Conservation (phyloP, 53 echinoderm and acorn worm genomes). For the Henricia sp. region DNA sequence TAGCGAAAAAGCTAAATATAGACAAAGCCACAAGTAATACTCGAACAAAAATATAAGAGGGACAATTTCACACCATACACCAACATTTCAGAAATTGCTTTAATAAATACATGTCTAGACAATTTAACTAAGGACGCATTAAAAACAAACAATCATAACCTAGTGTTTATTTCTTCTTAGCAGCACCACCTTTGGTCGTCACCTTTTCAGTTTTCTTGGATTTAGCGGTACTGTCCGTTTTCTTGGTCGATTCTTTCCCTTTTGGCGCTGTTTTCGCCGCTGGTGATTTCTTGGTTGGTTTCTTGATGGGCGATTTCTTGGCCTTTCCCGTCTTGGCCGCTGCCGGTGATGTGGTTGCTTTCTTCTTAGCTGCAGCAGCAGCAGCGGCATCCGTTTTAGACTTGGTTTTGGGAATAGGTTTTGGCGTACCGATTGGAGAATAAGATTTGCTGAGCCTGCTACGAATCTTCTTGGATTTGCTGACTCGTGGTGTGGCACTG, state of each 20-base stretch:
- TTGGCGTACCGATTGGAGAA: conserved; percentile 58
- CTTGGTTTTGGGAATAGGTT: conserved; percentile 33
- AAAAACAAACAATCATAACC: too few relatives aligned
- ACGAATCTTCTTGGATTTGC: conserved; percentile 64
- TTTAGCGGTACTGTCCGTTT: conserved; percentile 7
- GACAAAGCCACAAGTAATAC: too few relatives aligned
- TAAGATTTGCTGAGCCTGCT: conserved; percentile 70
- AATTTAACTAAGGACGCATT: too few relatives aligned
- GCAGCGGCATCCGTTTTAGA: conserved; percentile 8
- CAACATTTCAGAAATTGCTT: not conserved
- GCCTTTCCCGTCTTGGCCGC: conserved; percentile 35
- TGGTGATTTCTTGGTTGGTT: not conserved
- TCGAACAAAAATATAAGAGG: too few relatives aligned
- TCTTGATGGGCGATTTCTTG: conserved; percentile 40
- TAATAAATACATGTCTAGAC: not conserved
- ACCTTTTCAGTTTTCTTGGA: not conserved
- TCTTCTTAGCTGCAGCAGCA: conserved; percentile 19
- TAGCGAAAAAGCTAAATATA: too few relatives aligned
- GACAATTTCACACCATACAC: too few relatives aligned
- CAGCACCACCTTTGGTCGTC: conserved; percentile 27
- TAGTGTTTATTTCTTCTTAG: conserved; percentile 38
- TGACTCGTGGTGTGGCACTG: conserved; percentile 64
- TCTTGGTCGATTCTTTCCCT: conserved; percentile 15
- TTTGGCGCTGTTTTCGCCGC: conserved; percentile 10
- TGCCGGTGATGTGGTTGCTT: conserved; percentile 30